phyloP scores from a whole-genome alignment of 2,797 vertebrate genomes.

The Oreonectes daqikongensis region DNA sequence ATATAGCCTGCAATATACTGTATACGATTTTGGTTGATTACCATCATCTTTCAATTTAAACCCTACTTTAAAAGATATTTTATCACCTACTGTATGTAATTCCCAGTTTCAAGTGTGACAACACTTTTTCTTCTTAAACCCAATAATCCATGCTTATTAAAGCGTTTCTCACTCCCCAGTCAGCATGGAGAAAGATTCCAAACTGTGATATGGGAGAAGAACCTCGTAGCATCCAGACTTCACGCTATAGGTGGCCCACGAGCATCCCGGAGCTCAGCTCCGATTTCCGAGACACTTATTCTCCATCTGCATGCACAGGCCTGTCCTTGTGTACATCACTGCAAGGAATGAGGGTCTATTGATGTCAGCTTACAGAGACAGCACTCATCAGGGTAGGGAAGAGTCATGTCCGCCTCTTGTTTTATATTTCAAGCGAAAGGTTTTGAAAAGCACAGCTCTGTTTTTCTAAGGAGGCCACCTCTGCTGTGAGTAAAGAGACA shows the following conservation, averaged over 20 bases:
- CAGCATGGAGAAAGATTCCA: conserved; percentile 1
- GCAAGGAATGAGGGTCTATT: conserved; percentile 53
- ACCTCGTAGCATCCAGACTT: conserved; percentile 25
- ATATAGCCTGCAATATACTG: too few relatives aligned
- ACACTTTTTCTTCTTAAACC: not conserved
- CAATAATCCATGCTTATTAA: conserved; percentile 5
- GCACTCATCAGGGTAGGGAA: conserved; percentile 43
- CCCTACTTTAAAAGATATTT: too few relatives aligned
- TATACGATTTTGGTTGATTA: too few relatives aligned
- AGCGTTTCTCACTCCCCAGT: not conserved
- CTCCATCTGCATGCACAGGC: conserved; percentile 41
- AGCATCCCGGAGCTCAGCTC: conserved; percentile 40
- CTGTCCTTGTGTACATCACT: conserved; percentile 49
- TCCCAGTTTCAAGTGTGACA: too few relatives aligned
- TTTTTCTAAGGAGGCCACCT: conserved; percentile 51
- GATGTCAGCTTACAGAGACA: conserved; percentile 46
- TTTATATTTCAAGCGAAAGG: conserved; percentile 45
- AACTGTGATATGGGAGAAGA: conserved; percentile 32
- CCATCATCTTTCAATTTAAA: too few relatives aligned
- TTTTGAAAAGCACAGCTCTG: conserved; percentile 41
- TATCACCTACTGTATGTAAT: too few relatives aligned
- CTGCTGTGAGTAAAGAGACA: conserved; percentile 44
- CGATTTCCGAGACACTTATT: conserved; percentile 28
- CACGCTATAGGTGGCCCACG: conserved; percentile 53
- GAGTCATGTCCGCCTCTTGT: conserved; percentile 46